Evolutionary conservation across 2,888 invertebrate genomes (phyloP), one percentile per base, ranked within the genome.

Genomic region (Petrophora chlorosata): DNA sequence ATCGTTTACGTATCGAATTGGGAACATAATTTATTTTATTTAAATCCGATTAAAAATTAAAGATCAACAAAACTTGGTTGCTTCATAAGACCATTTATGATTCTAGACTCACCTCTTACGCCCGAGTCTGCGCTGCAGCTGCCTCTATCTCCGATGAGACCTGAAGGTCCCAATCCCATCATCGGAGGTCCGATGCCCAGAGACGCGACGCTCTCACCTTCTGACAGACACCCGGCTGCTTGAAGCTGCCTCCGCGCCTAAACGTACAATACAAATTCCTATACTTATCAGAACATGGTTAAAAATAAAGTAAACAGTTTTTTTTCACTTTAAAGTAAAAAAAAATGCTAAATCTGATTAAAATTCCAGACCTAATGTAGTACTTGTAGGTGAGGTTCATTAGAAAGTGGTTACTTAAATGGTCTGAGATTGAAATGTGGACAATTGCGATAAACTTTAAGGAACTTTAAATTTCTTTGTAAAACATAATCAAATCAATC

Each of bases 101-200:
- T 19, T 10, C n/a, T n/a, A 25, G 44, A 25, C 54, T 63, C 72
- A 73, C 95, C 94, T 68, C 96, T 92, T 10, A 96, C 94, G 3
- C 96, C 96, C 14, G 96, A 96, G 79, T 97, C 97, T 8, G 96
- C 96, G 69, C 96, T 96, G 85, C 96, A 96, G 69, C 96, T 96
- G 54, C 96, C 96, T 28, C 96, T 90, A 76, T 96, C 96, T 22
- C 91, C 92, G 59, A 90, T 82, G 47, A 89, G 74, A 14, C 90
- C 92, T 28, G 76, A 85, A 7, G 83, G 90, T 34, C 82, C 89
- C 8, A 94, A 92, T 5, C 58, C 61, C 58, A 94, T 92, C 68
- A 94, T 90, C 0, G 93, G 93, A 0, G 92, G 93, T 0, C 92
- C 93, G 12, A 92, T 85, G 3, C 94, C 94, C 62, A 95, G 93